Conservation (phyloP, 1,140 invertebrate genomes). For the Drosophila tani region DNA sequence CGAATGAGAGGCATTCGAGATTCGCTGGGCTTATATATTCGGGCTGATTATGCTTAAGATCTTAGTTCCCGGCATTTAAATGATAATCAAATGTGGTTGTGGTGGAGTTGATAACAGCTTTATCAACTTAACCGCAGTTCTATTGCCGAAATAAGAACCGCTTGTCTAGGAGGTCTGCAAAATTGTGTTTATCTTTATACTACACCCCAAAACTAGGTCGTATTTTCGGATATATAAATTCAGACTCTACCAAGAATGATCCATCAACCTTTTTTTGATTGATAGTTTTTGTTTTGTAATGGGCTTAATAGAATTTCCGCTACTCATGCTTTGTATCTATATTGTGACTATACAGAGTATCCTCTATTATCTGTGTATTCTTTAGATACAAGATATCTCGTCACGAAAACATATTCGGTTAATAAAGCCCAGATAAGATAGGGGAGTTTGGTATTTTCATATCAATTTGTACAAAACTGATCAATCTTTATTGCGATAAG, state of each 20-base stretch:
- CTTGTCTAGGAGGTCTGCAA: not conserved
- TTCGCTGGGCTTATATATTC: not conserved
- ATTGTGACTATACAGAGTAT: not conserved
- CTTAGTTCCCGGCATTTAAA: constrained; percentile 1
- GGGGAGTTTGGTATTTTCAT: not conserved
- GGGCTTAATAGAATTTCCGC: not conserved
- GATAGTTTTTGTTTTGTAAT: constrained; percentile 7
- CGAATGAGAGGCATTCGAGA: constrained; percentile 1
- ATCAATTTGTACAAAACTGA: constrained; percentile 24
- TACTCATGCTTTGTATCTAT: not conserved
- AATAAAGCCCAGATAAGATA: constrained; percentile 34
- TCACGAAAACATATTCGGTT: constrained; percentile 18
- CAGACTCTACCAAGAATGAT: not conserved
- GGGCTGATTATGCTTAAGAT: not conserved
- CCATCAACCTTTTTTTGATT: constrained; percentile 8
- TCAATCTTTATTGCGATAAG: constrained; percentile 85
- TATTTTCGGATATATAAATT: not conserved
- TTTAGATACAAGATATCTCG: constrained; percentile 10
- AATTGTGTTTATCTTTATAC: not conserved
- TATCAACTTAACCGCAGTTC: constrained; percentile 4
- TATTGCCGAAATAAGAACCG: not conserved
- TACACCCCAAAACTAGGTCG: not conserved
- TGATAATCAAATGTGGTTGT: constrained; percentile 6
- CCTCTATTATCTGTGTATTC: constrained; percentile 3
- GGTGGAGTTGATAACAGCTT: constrained; percentile 4